Evolutionary conservation across 2,888 invertebrate species (phyloP), one percentile per base, ranked within the genome.

Genomic region (Adineta ricciae): DNA sequence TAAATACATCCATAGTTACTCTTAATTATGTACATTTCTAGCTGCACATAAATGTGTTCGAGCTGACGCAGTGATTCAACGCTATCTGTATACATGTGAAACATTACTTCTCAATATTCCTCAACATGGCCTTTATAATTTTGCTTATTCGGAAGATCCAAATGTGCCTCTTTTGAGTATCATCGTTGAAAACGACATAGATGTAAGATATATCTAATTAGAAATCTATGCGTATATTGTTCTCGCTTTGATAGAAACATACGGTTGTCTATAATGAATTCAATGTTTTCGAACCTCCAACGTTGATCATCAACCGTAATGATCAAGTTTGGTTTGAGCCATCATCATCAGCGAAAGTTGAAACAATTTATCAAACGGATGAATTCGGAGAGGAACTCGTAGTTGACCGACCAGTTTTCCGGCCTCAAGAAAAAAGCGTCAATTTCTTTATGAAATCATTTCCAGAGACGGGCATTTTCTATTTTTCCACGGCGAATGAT

Each of bases 101-200:
- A 78, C n/a, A 24, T 41, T 41, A n/a, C 2, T 78, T n/a, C 24
- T 78, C 11, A 41, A 38, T 41, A 78, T 78, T n/a, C 78, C 78
- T 41, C 41, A 24, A 78, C 41, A 78, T 78, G 78, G 78, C n/a
- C 14, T 78, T 24, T 78, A 78, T 41, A 78, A 78, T 41, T 78
- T 78, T 41, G n/a, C 24, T 24, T 78, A 78, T 78, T 78, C 78
- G 4, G n/a, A 38, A 4, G 24, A 8, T 7, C 21, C 2, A 8
- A 41, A 78, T 41, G 24, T 2, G 0, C 3, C 24, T 24, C 24
- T 78, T 24, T 41, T 78, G 11, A 78, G 78, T 78, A 14, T 41
- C 14, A n/a, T 78, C 11, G 78, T 78, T 78, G 78, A 78, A 78
- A 78, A 78, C 41, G 24, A 2, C n/a, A n/a, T 78, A n/a, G 78